These are phyloP conservation scores for Bubo scandiacus DNA, from an alignment of 2,113 vertebrate genomes.

Conservation along the genomic window DNA sequence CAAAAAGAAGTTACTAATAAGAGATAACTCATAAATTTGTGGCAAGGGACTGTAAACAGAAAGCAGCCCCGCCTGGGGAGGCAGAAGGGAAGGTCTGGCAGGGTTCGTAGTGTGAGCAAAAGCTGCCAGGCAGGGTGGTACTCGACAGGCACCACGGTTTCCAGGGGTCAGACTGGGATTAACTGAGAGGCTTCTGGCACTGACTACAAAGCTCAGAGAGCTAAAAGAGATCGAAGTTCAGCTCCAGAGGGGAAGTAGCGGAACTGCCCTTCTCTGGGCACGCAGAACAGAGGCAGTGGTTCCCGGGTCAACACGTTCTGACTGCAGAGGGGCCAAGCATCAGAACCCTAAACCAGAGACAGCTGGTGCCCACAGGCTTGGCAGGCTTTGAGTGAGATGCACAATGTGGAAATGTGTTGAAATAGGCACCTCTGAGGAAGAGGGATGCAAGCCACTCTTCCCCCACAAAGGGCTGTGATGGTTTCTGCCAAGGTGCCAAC, in stretches of 20 bases:
- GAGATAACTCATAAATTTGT: neutral
- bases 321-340: neutral
- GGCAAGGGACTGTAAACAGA: neutral
- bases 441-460: neutral
- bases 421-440: neutral
- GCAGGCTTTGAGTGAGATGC: neutral
- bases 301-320: neutral
- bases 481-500: neutral
- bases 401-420: fast-evolving
- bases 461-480: neutral
- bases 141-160: neutral
- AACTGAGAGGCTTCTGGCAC: neutral
- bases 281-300: fast-evolving
- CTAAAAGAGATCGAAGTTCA: neutral
- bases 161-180: neutral
- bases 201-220: neutral
- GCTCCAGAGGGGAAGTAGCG: neutral
- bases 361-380: fast-evolving
- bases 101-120: neutral
- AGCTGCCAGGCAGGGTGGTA: neutral
- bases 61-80: neutral
- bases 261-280: neutral
- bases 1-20: neutral
- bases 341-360: neutral
- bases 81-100: neutral